These are phyloP conservation scores for Pristionchus arcanus DNA, from an alignment of 2,888 invertebrate genomes.

Conservation along the genomic window DNA sequence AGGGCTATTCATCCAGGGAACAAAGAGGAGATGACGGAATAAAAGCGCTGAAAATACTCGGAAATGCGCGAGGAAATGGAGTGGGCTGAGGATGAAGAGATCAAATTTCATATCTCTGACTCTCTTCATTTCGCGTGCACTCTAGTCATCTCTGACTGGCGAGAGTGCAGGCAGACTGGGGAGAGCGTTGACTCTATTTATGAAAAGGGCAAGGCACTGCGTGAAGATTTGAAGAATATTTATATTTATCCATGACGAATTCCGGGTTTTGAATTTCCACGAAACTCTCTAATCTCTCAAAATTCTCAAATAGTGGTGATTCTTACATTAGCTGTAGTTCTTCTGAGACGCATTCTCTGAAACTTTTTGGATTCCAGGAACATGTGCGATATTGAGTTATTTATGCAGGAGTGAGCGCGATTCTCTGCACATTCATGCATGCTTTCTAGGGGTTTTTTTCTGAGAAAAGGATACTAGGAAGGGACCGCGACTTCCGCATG, in stretches of 20 bases:
- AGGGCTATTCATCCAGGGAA: background rate
- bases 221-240: background rate
- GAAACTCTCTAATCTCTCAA: no score
- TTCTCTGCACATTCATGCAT: background rate
- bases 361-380: no score
- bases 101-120: background rate
- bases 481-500: background rate
- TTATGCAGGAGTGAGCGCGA: no score
- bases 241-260: no score
- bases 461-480: background rate
- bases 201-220: background rate
- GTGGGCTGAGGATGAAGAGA: background rate
- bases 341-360: no score
- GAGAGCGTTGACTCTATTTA: background rate
- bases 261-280: no score
- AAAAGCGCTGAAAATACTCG: background rate
- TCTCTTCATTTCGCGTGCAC: no score
- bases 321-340: no score
- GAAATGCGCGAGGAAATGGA: background rate
- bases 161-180: background rate
- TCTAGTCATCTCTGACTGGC: background rate
- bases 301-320: no score
- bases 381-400: no score
- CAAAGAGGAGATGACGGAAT: background rate
- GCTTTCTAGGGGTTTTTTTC: background rate